phyloP scores from a whole-genome alignment of 2,888 invertebrate genomes.

The Heteropelma amictum region DNA sequence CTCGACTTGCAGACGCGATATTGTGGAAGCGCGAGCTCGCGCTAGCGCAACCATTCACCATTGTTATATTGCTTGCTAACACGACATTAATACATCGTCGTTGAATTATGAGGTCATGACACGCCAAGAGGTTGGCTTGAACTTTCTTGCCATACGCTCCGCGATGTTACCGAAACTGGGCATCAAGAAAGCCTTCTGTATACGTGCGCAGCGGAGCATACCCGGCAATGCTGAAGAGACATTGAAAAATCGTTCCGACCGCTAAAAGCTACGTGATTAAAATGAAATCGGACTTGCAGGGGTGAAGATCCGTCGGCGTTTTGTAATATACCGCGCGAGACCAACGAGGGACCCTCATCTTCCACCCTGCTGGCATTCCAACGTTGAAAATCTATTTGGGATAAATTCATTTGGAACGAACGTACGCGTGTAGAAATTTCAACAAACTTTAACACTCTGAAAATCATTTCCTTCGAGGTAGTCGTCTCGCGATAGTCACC shows the following conservation, averaged over 20 bases:
- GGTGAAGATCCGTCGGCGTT: conserved; percentile 3
- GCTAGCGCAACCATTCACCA: conserved; percentile 58
- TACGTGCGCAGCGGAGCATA: neutral
- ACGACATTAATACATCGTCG: conserved; percentile 73
- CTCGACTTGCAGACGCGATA: conserved; percentile 57
- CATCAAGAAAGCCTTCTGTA: neutral
- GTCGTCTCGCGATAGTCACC: no score
- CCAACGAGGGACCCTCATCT: neutral
- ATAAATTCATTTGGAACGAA: no score
- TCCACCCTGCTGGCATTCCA: neutral
- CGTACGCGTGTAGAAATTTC: no score
- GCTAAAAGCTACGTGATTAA: conserved; percentile 69
- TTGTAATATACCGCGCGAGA: neutral
- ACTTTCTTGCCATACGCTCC: conserved; percentile 12
- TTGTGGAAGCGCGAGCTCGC: conserved; percentile 33
- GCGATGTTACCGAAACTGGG: conserved; percentile 9
- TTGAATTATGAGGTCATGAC: conserved; percentile 70
- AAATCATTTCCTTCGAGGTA: no score
- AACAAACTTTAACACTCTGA: no score
- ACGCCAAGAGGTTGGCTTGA: conserved; percentile 57
- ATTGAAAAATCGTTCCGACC: conserved; percentile 69
- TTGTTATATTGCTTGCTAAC: conserved; percentile 74
- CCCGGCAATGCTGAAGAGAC: conserved; percentile 51
- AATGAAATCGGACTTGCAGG: conserved; percentile 64
- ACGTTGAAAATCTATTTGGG: no score